phyloP scores from a whole-genome alignment of 92 coral and sea anemone species.

The Actinernus sp. region DNA sequence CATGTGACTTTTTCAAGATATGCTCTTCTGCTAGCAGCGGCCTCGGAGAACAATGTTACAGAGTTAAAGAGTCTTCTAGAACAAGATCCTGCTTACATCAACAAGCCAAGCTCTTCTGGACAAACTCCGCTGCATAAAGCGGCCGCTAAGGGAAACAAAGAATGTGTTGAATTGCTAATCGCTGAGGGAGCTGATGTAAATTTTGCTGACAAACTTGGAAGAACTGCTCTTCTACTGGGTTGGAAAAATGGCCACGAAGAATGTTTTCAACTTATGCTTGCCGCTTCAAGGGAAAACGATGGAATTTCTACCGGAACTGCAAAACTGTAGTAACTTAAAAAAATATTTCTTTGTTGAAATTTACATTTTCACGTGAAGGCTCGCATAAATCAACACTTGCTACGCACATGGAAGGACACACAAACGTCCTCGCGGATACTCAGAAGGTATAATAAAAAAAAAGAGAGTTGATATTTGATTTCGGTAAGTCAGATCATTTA shows the following conservation, averaged over 20 bases:
- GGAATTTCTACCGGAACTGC: not conserved
- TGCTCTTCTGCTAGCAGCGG: conserved; percentile 68
- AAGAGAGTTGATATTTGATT: no score
- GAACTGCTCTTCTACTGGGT: conserved; percentile 56
- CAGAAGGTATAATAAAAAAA: no score
- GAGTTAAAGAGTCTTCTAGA: conserved; percentile 60
- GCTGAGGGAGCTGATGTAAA: conserved; percentile 69
- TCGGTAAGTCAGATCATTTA: no score
- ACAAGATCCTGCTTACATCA: conserved; percentile 60
- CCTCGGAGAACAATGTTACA: conserved; percentile 47
- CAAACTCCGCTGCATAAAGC: conserved; percentile 79
- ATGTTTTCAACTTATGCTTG: conserved; percentile 59
- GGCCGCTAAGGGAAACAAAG: conserved; percentile 49
- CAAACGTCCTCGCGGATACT: no score
- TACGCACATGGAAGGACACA: no score
- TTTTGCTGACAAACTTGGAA: conserved; percentile 61
- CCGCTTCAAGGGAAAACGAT: not conserved
- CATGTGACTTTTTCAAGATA: conserved; percentile 76
- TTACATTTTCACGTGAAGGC: no score
- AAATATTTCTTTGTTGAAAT: no score
- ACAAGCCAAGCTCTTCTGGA: conserved; percentile 81
- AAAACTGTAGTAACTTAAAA: no score
- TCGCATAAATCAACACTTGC: no score
- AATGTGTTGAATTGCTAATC: conserved; percentile 42
- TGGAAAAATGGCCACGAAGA: conserved; percentile 66